Evolutionary conservation across 2,797 vertebrate species (phyloP).

Genomic region (Anguilla megastoma): DNA sequence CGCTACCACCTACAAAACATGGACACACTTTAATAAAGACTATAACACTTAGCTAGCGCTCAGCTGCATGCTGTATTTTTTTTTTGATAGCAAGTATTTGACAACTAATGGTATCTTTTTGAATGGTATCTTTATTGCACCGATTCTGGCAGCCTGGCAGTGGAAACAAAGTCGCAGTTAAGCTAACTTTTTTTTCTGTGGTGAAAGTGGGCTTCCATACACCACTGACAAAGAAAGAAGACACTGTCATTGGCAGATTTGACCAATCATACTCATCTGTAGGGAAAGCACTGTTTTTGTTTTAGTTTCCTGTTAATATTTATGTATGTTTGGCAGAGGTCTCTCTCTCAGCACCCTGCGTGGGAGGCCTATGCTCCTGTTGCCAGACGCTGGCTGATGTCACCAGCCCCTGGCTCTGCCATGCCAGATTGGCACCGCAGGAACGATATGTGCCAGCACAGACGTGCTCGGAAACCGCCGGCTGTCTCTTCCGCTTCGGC

Average conservation of each 20-base stretch:
- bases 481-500: neutral
- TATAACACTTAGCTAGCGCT: no score
- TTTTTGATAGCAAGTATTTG: no score
- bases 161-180: no score
- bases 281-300: neutral
- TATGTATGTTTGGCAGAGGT: neutral
- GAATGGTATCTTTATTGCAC: no score
- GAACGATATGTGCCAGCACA: neutral
- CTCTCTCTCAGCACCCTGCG: neutral
- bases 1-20: no score
- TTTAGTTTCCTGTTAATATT: neutral
- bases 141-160: no score
- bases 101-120: no score
- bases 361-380: constrained; percentile 1
- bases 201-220: no score
- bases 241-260: neutral
- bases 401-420: neutral
- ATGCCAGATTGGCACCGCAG: constrained; percentile 11
- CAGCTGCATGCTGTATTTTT: no score
- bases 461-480: neutral
- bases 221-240: neutral
- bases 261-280: neutral
- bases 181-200: no score
- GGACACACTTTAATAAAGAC: no score
- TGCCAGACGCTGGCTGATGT: neutral